These are phyloP conservation scores for Gari tellinella DNA, from an alignment of 2,888 invertebrate genomes.

Conservation along the genomic window DNA sequence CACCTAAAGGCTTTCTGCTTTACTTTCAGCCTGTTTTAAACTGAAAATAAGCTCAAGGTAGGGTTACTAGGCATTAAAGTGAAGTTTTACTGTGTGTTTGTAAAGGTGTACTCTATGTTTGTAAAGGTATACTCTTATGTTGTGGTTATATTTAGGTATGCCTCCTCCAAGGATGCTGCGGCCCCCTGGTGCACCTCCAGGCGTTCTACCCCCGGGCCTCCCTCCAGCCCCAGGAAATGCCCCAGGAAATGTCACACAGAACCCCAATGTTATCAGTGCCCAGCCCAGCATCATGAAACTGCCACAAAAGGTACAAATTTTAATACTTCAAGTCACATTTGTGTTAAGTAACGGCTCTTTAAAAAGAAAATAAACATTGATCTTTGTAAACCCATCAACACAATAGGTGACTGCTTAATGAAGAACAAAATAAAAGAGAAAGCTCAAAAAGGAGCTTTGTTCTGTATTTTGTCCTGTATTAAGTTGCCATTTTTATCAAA, in stretches of 20 bases:
- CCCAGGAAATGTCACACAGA: conserved; percentile 56
- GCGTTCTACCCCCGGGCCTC: conserved; percentile 76
- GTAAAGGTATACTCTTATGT: not conserved
- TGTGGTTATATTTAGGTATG: conserved; percentile 66
- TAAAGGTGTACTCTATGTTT: not conserved
- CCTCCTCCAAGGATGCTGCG: conserved; percentile 79
- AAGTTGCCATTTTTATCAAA: not conserved
- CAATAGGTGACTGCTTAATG: too few relatives aligned
- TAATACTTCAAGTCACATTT: too few relatives aligned
- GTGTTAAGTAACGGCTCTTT: too few relatives aligned
- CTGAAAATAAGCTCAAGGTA: too few relatives aligned
- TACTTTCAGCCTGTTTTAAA: too few relatives aligned
- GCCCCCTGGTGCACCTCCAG: conserved; percentile 79
- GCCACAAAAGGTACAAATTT: conserved; percentile 70
- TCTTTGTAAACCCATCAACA: too few relatives aligned
- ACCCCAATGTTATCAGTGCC: conserved; percentile 91
- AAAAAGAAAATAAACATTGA: too few relatives aligned
- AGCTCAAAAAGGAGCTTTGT: too few relatives aligned
- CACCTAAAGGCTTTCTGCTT: too few relatives aligned
- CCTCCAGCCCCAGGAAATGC: conserved; percentile 36
- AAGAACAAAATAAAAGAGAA: too few relatives aligned
- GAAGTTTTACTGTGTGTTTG: too few relatives aligned
- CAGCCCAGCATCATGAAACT: conserved; percentile 93
- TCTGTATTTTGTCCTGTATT: not conserved
- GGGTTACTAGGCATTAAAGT: too few relatives aligned